Evolutionary conservation across 1,140 invertebrate genomes (phyloP).

Genomic region (Scaptodrosophila lebanonensis): DNA sequence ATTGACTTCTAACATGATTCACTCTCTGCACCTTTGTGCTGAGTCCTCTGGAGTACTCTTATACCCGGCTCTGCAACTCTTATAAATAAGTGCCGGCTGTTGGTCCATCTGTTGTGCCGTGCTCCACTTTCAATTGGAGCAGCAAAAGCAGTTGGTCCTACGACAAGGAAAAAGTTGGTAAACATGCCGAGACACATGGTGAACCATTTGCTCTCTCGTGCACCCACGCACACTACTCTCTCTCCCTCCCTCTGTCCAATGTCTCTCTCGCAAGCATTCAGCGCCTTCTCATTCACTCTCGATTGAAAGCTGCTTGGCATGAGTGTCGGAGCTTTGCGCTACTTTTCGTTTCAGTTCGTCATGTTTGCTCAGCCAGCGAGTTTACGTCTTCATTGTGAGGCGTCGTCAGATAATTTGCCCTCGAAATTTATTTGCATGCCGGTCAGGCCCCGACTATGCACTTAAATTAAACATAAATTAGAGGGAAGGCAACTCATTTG

Average conservation of each 20-base stretch:
- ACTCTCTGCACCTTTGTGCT: neutral
- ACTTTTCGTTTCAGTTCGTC: conserved; percentile 20
- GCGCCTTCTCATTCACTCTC: conserved; percentile 2
- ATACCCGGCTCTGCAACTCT: no score
- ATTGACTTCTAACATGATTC: neutral
- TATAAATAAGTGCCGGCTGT: conserved; percentile 33
- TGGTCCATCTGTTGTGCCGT: conserved; percentile 48
- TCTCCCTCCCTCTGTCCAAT: conserved; percentile 40
- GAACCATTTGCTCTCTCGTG: neutral
- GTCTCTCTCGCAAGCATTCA: neutral
- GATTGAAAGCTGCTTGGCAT: conserved; percentile 10
- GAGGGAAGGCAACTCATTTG: conserved; percentile 68
- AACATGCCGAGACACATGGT: conserved; percentile 17
- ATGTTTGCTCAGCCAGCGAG: conserved; percentile 33
- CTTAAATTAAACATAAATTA: conserved; percentile 74
- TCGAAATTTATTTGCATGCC: conserved; percentile 70
- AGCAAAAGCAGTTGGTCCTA: conserved; percentile 36
- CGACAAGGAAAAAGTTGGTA: conserved; percentile 61
- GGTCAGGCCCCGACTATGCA: conserved; percentile 60
- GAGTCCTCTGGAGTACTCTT: conserved; percentile 14
- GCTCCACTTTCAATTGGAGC: neutral
- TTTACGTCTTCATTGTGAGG: conserved; percentile 65
- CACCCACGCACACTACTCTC: neutral
- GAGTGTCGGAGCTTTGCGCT: conserved; percentile 6
- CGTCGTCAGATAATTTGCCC: no score